These are phyloP conservation scores for Elymnias hypermnestra DNA, from an alignment of 1,140 invertebrate species.

Conservation along the genomic window DNA sequence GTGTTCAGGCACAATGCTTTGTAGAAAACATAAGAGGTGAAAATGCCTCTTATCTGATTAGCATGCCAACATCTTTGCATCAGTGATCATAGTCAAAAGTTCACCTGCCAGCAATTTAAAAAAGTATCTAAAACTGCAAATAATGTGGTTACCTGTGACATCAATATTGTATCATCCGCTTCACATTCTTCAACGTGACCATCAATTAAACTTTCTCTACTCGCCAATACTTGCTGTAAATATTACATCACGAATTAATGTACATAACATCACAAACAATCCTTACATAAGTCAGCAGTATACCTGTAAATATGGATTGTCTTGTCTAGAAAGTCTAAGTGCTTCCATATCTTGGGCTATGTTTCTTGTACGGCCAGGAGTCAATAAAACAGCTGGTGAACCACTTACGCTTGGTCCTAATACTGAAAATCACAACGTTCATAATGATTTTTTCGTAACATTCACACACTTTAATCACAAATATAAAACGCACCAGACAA, in stretches of 20 bases:
- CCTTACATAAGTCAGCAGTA: constrained; percentile 20
- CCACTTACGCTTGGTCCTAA: constrained; percentile 42
- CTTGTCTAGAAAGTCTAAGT: constrained; percentile 85
- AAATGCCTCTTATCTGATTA: too few relatives aligned
- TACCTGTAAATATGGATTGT: constrained; percentile 89
- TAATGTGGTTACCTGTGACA: constrained; percentile 82
- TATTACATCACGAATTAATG: constrained; percentile 19
- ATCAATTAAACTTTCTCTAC: constrained; percentile 85
- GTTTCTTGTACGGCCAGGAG: constrained; percentile 84
- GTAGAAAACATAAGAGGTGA: too few relatives aligned
- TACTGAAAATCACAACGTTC: constrained; percentile 29
- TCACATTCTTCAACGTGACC: constrained; percentile 82
- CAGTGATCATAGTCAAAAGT: too few relatives aligned
- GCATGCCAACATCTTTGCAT: too few relatives aligned
- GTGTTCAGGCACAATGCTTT: too few relatives aligned
- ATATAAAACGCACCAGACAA: constrained; percentile 56
- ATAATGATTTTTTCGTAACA: background rate
- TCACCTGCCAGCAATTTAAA: too few relatives aligned
- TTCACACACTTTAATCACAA: too few relatives aligned
- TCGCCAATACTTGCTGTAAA: constrained; percentile 83
- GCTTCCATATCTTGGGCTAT: constrained; percentile 91
- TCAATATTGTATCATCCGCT: constrained; percentile 85
- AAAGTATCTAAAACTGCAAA: too few relatives aligned
- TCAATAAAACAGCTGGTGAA: constrained; percentile 80
- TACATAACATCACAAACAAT: constrained; percentile 3